Conservation (phyloP, 2,888 invertebrate species). For the Oligia fasciuncula region DNA sequence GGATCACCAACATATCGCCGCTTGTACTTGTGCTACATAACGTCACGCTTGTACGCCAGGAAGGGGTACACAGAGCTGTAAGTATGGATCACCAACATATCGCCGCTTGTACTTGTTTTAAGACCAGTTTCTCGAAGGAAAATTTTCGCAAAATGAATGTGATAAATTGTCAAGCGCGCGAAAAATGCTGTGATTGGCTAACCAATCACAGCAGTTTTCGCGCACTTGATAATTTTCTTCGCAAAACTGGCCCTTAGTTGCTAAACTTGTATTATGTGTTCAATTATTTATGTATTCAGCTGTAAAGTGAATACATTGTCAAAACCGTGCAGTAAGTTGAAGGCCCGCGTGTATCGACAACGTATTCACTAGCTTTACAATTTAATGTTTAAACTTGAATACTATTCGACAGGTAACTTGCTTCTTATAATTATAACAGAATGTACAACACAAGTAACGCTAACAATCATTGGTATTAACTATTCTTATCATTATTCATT, state of each 20-base stretch:
- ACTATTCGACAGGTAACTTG: slow-evolving; percentile 8
- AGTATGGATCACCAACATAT: neutral
- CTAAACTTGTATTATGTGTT: neutral
- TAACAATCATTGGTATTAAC: neutral
- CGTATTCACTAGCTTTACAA: neutral
- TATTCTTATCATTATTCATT: neutral
- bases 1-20: neutral
- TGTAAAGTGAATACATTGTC: no score
- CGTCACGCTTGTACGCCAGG: neutral
- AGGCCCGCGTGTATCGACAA: neutral
- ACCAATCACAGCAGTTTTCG: neutral
- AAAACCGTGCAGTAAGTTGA: neutral
- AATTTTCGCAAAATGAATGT: neutral
- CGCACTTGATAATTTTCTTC: neutral
- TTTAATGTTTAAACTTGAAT: neutral
- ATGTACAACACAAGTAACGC: neutral
- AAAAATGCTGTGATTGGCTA: no score
- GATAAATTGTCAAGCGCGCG: neutral
- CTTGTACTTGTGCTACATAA: neutral
- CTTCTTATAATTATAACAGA: neutral
- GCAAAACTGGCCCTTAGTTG: no score
- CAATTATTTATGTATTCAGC: neutral
- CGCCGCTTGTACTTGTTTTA: neutral
- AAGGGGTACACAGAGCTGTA: no score
- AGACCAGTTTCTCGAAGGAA: neutral